Evolutionary conservation across 1,140 invertebrate genomes (phyloP), one percentile per base, ranked within the genome.

Genomic region (Aporrectodea caliginosa): DNA sequence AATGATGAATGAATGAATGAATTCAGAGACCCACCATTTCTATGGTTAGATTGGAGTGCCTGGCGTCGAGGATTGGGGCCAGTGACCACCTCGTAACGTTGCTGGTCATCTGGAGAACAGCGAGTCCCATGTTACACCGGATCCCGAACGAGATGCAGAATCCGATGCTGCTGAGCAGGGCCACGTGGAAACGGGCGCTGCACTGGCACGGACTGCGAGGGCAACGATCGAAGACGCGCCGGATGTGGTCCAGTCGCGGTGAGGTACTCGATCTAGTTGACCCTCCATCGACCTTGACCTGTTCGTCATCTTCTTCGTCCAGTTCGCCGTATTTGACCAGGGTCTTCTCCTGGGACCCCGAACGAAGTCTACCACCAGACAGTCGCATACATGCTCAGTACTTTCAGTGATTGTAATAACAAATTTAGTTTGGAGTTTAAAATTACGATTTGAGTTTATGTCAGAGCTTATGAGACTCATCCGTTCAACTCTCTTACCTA

Each of bases 71-170:
- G 22, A 58, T 58, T 22, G 43, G 43, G 6, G 43, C 43, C 43
- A 58, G 6, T 58, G 88, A 58, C 43, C 43, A 80, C 27, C 81
- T 79, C 1, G 88, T 90, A 2, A 85, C 84, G 80, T 90, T 84
- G 85, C 90, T 90, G 81, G 89, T 89, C 91, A 92, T 92, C 81
- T 92, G 91, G 58, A 97, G 91, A 85, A 98, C 96, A 16, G 96
- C 96, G 86, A 98, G 95, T 16, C 95, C 95, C 93, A 98, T 94
- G 87, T 98, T 98, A 80, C 94, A 96, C 74, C 97, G 82, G 73
- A 89, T 88, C 35, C 88, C 88, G 73, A 89, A 89, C 34, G 87
- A 88, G 70, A 89, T 85, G 68, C 88, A 80, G 79, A 89, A 88
- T 2, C 88, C 88, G 27, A 88, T 78, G 71, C 85, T 84, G 78